Conservation (phyloP, 2,113 vertebrate genomes). For the Dicaeum eximium region DNA sequence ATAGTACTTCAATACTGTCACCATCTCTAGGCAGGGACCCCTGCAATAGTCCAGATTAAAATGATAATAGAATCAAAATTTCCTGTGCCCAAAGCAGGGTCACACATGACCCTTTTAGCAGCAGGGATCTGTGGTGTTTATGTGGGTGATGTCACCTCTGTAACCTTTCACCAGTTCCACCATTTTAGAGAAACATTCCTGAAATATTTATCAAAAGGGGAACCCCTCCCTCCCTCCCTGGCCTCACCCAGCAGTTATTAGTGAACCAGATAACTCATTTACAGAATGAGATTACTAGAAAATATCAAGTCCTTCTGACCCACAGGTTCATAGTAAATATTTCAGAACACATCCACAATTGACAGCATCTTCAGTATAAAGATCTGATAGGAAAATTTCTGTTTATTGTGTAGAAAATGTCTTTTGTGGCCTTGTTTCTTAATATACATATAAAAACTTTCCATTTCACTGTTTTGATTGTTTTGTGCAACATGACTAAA, state of each 20-base stretch:
- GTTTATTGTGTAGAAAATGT: neutral
- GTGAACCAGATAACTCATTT: neutral
- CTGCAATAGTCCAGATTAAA: neutral
- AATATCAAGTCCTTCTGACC: neutral
- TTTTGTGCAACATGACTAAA: neutral
- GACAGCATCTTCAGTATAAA: neutral
- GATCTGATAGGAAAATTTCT: neutral
- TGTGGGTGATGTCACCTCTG: neutral
- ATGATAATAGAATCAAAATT: neutral
- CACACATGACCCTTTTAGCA: neutral
- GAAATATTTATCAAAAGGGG: neutral
- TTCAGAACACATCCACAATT: neutral
- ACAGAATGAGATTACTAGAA: neutral
- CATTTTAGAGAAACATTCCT: neutral
- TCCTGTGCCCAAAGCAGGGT: neutral
- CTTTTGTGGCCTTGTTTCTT: neutral
- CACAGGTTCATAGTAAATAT: neutral
- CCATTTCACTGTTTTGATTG: neutral
- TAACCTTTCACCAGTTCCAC: neutral
- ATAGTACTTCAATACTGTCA: neutral
- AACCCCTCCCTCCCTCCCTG: neutral
- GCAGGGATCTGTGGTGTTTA: neutral
- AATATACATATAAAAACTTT: neutral
- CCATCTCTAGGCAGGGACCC: neutral
- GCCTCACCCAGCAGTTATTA: neutral